A percentile compares a stretch with the other conserved stretches of the same genome.
Evolutionary conservation across 2,113 vertebrate species (phyloP).

Genomic region (Protobothrops flavoviridis): DNA sequence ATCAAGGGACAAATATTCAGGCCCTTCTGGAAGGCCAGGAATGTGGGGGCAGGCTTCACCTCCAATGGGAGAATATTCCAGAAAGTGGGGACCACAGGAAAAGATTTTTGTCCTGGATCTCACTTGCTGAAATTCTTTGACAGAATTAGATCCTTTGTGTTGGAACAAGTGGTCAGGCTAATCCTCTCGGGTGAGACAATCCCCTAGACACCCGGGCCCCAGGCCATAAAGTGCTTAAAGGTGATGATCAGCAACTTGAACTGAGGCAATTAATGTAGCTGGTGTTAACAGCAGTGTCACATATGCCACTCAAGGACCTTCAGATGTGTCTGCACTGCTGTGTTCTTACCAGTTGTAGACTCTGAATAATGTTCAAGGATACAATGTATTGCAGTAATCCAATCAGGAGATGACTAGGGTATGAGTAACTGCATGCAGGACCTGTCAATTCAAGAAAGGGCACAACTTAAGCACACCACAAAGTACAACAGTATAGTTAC

Average conservation of each 20-base stretch:
- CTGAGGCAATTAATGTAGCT: not conserved
- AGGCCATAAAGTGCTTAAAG: not conserved
- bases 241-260: not conserved
- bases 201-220: not conserved
- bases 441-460: not conserved
- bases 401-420: not conserved
- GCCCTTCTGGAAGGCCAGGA: not conserved
- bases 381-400: not conserved
- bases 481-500: not conserved
- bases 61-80: not conserved
- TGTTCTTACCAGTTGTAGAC: not conserved
- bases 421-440: not conserved
- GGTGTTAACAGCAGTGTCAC: not conserved
- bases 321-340: not conserved
- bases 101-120: not conserved
- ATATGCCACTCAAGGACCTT: not conserved
- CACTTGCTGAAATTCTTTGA: not conserved
- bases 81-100: not conserved
- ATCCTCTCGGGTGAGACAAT: not conserved
- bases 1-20: not conserved
- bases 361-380: not conserved
- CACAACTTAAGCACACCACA: not conserved
- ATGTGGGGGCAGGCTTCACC: not conserved
- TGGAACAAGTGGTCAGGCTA: not conserved
- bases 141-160: not conserved